Conservation (phyloP, 2,113 vertebrate species). For the Brienomyrus longianalis region DNA sequence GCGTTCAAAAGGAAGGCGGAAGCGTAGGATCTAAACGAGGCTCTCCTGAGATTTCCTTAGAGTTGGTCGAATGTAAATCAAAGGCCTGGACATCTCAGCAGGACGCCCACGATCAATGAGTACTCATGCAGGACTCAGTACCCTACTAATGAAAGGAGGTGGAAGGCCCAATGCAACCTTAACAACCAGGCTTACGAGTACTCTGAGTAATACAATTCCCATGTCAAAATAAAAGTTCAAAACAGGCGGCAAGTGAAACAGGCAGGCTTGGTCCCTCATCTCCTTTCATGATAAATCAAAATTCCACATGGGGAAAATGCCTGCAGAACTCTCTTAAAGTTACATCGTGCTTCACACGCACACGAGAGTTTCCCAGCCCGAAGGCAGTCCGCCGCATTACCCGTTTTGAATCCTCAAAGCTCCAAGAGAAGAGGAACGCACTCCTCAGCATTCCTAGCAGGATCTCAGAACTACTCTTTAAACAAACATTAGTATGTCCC, state of each 20-base stretch:
- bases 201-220: background rate
- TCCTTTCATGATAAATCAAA: background rate
- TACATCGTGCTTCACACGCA: background rate
- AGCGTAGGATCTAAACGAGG: constrained; percentile 20
- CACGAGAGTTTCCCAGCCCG: background rate
- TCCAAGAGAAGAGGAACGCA: background rate
- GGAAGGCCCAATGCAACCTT: background rate
- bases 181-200: background rate
- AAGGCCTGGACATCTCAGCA: background rate
- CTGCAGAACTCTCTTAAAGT: background rate
- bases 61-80: constrained; percentile 13
- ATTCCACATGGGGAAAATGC: background rate
- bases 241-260: background rate
- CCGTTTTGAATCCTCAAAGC: background rate
- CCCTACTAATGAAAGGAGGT: background rate
- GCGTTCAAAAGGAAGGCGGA: background rate
- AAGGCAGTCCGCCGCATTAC: background rate
- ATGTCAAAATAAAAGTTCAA: background rate
- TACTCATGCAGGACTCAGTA: background rate
- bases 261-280: background rate
- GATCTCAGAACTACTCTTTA: background rate
- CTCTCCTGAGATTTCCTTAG: constrained; percentile 4
- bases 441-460: background rate
- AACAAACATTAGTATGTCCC: background rate
- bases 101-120: background rate